Conservation (phyloP, 2,888 invertebrate species). For the Drosophila nigricruria region DNA sequence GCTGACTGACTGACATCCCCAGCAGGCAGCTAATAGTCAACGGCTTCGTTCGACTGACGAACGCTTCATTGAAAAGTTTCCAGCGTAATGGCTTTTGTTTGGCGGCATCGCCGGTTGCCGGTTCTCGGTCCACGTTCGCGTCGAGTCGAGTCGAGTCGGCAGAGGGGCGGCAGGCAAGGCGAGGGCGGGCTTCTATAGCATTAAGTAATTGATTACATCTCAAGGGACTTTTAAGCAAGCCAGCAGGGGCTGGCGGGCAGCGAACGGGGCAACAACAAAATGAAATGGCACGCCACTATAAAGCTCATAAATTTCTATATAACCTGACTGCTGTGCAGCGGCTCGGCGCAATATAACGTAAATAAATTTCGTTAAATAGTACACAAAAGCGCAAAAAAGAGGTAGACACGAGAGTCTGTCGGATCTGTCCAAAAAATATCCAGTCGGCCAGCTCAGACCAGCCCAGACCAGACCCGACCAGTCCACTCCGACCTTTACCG, state of each 20-base stretch:
- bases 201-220: conserved; percentile 85
- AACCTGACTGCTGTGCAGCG: conserved; percentile 65
- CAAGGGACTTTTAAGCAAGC: conserved; percentile 83
- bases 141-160: background rate
- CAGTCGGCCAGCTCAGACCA: conserved; percentile 32
- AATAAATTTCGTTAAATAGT: conserved; percentile 73
- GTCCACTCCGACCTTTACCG: conserved; percentile 64
- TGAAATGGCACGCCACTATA: conserved; percentile 78
- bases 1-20: conserved; percentile 56
- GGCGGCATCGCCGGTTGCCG: conserved; percentile 36
- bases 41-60: conserved; percentile 70
- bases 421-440: conserved; percentile 33
- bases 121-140: conserved; percentile 8
- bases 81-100: conserved; percentile 82
- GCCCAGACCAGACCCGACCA: conserved; percentile 24
- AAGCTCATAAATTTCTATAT: conserved; percentile 81
- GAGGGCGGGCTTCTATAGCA: conserved; percentile 70
- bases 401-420: conserved; percentile 34
- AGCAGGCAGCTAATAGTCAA: conserved; percentile 71
- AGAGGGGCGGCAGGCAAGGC: conserved; percentile 6
- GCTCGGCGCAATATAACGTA: conserved; percentile 72
- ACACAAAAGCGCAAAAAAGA: conserved; percentile 56
- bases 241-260: conserved; percentile 24
- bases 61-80: conserved; percentile 82
- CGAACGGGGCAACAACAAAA: conserved; percentile 48